Percentiles rank a stretch among this genome's conserved stretches.
phyloP scores from a whole-genome alignment of 1,140 invertebrate species.

The Druon quercuslanigerum region DNA sequence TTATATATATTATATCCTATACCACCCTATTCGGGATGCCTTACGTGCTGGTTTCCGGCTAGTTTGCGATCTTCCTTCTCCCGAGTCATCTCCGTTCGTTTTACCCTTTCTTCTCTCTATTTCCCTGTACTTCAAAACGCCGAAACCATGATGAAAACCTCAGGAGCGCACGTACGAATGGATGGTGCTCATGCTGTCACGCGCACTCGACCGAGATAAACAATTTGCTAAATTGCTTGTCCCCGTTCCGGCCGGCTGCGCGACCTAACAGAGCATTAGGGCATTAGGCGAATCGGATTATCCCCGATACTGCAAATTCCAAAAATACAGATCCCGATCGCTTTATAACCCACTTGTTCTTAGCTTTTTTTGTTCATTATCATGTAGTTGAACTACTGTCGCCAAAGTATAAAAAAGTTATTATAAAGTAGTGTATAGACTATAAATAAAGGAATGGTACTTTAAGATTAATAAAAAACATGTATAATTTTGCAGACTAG shows the following conservation, averaged over 20 bases:
- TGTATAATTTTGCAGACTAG: no score
- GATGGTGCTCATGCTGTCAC: conserved; percentile 20
- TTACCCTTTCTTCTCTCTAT: conserved; percentile 14
- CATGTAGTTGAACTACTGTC: no score
- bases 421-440: no score
- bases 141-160: conserved; percentile 18
- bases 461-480: no score
- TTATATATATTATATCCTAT: no score
- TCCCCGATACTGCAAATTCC: background rate
- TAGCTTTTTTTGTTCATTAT: background rate
- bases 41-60: conserved; percentile 10
- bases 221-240: conserved; percentile 49
- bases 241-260: conserved; percentile 14
- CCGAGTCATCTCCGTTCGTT: conserved; percentile 3
- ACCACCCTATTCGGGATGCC: background rate
- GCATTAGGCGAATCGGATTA: conserved; percentile 20
- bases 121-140: background rate
- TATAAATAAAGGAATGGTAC: no score
- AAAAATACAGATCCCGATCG: background rate
- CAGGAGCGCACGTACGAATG: conserved; percentile 22
- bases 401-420: no score
- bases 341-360: background rate
- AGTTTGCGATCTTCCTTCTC: conserved; percentile 8
- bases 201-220: conserved; percentile 28
- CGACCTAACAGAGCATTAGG: conserved; percentile 21